Evolutionary conservation across 2,113 vertebrate genomes (phyloP), one percentile per base, ranked within the genome.

Genomic region (Crotalus helleri): DNA sequence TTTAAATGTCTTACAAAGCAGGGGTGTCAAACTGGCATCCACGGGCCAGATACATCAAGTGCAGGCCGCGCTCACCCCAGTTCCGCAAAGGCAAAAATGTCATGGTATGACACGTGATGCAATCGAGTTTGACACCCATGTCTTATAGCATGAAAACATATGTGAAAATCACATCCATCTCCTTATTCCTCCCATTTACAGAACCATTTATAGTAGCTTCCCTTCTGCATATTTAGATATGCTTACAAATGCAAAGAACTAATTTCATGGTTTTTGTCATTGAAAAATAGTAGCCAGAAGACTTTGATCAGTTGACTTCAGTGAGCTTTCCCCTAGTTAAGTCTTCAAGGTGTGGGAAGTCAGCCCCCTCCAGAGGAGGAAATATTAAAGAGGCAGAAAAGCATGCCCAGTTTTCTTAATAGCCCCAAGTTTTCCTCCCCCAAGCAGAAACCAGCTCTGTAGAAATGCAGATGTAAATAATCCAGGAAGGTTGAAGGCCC

Each of bases 281-380:
- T 88, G 93, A 95, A 96, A 81, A 81, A 19, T 3, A 2, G 69
- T 81, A 81, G 33, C 33, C 33, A 23, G 74, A 33, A 44, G 96
- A 93, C n/a, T 97, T 96, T 96, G 85, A 95, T 93, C 95, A 94
- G 92, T 96, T 95, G 96, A 95, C 96, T 97, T 39, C 39, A 39
- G 7, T 81, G 33, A 81, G 33, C 1, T 81, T 81, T 44, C 33
- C 6, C 5, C 17, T 44, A 44, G 17, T 44, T 39, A 44, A 81
- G 7, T 33, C 74, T 81, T 39, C 74, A 44, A 9, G 46, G 46
- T 49, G 46, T 49, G 46, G 46, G 46, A 49, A 49, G 5, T 49
- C 46, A 49, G 46, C 46, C 46, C 5, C 46, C 46, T 5, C 46
- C 46, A 49, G 46, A 49, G 46, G 6, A 49, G 46, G 46, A 49